Percentiles rank a stretch among this genome's conserved stretches.
These are phyloP conservation scores for Drosophila burlai DNA, from an alignment of 1,140 invertebrate genomes.

Conservation along the genomic window DNA sequence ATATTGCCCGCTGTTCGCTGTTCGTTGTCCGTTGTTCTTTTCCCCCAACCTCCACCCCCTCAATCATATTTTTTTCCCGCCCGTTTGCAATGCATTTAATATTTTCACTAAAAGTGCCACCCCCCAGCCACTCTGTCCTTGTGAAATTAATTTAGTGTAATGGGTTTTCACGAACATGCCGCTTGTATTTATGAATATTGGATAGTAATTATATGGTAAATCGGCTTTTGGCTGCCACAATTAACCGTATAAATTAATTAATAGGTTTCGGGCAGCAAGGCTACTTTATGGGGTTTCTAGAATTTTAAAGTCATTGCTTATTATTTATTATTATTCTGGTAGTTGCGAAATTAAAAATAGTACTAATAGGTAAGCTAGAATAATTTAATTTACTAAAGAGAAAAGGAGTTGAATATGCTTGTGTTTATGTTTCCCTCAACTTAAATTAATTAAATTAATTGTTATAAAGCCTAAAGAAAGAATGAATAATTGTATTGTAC, in stretches of 20 bases:
- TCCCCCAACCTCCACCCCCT: neutral
- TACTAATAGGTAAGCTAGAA: neutral
- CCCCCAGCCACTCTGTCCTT: constrained; percentile 7
- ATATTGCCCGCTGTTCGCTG: constrained; percentile 41
- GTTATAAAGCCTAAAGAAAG: neutral
- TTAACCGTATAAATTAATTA: constrained; percentile 66
- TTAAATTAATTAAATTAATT: constrained; percentile 11
- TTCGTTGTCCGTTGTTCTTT: constrained; percentile 8
- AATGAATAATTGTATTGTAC: constrained; percentile 3
- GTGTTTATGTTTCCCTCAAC: neutral
- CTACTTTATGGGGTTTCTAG: constrained; percentile 16
- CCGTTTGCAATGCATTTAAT: constrained; percentile 48
- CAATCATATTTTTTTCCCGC: constrained; percentile 4
- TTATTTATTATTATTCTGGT: constrained; percentile 1
- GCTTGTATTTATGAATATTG: constrained; percentile 59
- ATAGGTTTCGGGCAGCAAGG: constrained; percentile 32
- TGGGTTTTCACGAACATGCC: constrained; percentile 49
- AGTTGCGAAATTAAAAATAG: neutral
- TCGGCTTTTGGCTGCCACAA: constrained; percentile 60
- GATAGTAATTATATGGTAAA: constrained; percentile 73
- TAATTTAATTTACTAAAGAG: neutral
- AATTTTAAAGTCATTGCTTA: constrained; percentile 13
- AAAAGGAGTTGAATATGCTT: neutral
- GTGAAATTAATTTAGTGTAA: constrained; percentile 73
- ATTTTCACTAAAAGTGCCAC: constrained; percentile 38